These are phyloP conservation scores for Yponomeuta cagnagella DNA, from an alignment of 2,888 invertebrate genomes.

Conservation along the genomic window DNA sequence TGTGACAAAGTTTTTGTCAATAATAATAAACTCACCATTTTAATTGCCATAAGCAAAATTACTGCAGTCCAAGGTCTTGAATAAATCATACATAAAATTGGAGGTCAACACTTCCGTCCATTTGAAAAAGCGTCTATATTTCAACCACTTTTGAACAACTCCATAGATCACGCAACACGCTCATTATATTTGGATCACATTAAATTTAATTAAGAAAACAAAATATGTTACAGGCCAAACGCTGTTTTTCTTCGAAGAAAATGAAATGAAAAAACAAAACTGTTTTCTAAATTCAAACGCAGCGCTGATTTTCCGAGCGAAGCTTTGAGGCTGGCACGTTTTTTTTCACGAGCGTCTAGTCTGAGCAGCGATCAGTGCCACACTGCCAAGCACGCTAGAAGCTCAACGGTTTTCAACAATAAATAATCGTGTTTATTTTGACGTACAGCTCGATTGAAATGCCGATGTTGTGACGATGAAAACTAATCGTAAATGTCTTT, in stretches of 20 bases:
- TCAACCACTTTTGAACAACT: constrained; percentile 40
- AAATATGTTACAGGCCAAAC: neutral
- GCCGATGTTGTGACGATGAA: constrained; percentile 2
- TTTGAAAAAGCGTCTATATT: constrained; percentile 46
- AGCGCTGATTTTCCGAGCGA: neutral
- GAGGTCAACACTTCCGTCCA: constrained; percentile 59
- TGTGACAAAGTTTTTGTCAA: neutral
- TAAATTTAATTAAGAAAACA: constrained; percentile 10
- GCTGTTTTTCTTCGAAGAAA: constrained; percentile 15
- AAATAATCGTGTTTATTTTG: neutral
- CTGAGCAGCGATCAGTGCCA: constrained; percentile 36
- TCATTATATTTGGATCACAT: constrained; percentile 22
- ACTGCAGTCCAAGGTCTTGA: constrained; percentile 69
- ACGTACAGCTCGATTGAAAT: neutral
- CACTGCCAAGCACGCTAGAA: constrained; percentile 36
- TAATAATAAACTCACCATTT: constrained; percentile 54
- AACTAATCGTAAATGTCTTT: neutral
- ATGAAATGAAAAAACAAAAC: neutral
- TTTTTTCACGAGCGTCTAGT: constrained; percentile 42
- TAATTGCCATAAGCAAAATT: constrained; percentile 72
- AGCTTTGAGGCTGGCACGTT: neutral
- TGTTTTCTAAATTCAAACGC: neutral
- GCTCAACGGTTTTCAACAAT: constrained; percentile 23
- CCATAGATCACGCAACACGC: constrained; percentile 22
- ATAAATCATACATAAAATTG: constrained; percentile 75